These are phyloP conservation scores for Scaptomyza pallida DNA, from an alignment of 1,140 invertebrate genomes.

Conservation along the genomic window DNA sequence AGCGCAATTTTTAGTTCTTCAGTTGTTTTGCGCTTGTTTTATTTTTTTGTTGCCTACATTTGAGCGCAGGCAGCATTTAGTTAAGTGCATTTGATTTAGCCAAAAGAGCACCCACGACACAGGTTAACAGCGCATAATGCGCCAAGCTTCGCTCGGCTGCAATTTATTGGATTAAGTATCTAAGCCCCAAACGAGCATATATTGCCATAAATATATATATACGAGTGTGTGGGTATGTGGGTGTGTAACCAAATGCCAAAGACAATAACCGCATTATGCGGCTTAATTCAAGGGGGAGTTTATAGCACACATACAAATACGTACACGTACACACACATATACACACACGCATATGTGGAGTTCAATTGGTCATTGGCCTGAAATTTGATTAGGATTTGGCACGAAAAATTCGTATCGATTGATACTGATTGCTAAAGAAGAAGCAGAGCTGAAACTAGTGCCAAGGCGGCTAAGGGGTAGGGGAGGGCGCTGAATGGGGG, in stretches of 20 bases:
- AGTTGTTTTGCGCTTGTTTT: constrained; percentile 21
- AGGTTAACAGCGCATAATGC: constrained; percentile 57
- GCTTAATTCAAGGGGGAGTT: constrained; percentile 27
- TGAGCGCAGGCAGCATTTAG: constrained; percentile 56
- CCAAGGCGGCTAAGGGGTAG: too few species aligned
- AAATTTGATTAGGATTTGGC: constrained; percentile 53
- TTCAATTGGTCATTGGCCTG: constrained; percentile 50
- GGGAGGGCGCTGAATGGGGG: not conserved
- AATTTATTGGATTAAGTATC: constrained; percentile 75
- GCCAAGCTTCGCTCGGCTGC: constrained; percentile 38
- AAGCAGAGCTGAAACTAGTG: not conserved
- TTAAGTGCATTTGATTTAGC: constrained; percentile 81
- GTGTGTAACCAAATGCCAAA: constrained; percentile 46
- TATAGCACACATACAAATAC: constrained; percentile 1
- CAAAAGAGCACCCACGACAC: constrained; percentile 37
- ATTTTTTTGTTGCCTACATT: constrained; percentile 58
- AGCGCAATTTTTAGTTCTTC: constrained; percentile 20
- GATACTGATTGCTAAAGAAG: not conserved
- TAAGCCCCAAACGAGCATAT: constrained; percentile 24
- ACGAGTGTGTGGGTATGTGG: not conserved
- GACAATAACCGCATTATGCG: constrained; percentile 75
- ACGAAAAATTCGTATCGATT: constrained; percentile 46
- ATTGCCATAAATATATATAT: constrained; percentile 1
- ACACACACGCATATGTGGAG: constrained; percentile 7
- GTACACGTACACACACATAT: not conserved